Evolutionary conservation across 1,140 invertebrate genomes (phyloP).

Genomic region (Micrasema minimum): DNA sequence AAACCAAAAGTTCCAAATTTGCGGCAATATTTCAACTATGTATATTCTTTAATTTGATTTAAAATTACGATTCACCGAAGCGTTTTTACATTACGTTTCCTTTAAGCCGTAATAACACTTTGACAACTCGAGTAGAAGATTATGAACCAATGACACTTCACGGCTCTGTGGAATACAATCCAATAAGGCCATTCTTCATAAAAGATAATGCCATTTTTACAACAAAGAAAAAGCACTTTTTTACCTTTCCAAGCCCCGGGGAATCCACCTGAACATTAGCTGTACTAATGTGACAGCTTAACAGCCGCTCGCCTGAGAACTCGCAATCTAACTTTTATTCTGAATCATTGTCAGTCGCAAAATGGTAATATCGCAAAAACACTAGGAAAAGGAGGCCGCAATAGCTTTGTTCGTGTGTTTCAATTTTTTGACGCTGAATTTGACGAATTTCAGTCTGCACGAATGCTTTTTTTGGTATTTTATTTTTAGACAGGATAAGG

Average conservation of each 20-base stretch:
- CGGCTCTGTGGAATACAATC: background rate
- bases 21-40: too few species aligned
- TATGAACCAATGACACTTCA: background rate
- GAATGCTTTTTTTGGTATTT: too few species aligned
- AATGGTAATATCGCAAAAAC: conserved; percentile 11
- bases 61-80: too few species aligned
- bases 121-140: conserved; percentile 1
- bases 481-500: too few species aligned
- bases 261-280: conserved; percentile 14
- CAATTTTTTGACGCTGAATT: too few species aligned
- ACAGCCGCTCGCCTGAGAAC: conserved; percentile 8
- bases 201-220: conserved; percentile 1
- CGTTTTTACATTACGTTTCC: too few species aligned
- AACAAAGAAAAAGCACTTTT: conserved; percentile 9
- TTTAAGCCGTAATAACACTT: background rate
- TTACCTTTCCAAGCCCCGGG: background rate
- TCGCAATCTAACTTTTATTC: conserved; percentile 31
- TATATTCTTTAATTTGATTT: too few species aligned
- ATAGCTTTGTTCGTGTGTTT: too few species aligned
- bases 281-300: conserved; percentile 20
- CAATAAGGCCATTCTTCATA: conserved; percentile 7
- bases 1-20: too few species aligned
- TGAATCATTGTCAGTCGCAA: conserved; percentile 7
- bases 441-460: too few species aligned
- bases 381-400: too few species aligned